These are phyloP conservation scores for Gadus chalcogrammus DNA, from an alignment of 2,113 vertebrate species.

Conservation along the genomic window DNA sequence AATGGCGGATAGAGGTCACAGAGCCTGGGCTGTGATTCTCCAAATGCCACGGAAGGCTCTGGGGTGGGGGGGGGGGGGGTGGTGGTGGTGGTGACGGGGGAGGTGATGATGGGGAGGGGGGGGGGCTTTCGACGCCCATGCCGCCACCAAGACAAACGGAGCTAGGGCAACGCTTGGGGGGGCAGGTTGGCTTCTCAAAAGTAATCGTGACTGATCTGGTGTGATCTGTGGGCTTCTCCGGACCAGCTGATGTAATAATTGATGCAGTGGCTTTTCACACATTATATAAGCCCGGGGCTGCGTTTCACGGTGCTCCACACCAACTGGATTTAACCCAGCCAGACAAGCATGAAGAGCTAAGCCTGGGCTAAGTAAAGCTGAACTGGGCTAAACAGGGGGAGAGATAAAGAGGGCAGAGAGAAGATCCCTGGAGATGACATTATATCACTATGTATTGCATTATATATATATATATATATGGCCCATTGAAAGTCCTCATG, in stretches of 20 bases:
- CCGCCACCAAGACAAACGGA: slow-evolving; percentile 20
- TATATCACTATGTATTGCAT: slow-evolving; percentile 9
- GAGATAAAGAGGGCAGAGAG: slow-evolving; percentile 10
- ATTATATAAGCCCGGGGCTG: slow-evolving; percentile 30
- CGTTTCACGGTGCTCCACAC: slow-evolving; percentile 13
- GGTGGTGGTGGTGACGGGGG: too few species aligned
- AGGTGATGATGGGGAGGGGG: too few species aligned
- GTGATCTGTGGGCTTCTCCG: slow-evolving; percentile 19
- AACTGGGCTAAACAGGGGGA: slow-evolving; percentile 20
- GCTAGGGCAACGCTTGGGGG: background rate
- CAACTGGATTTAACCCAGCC: slow-evolving; percentile 44
- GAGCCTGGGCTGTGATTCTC: slow-evolving; percentile 18
- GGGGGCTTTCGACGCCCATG: slow-evolving; percentile 2
- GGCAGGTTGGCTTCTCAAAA: slow-evolving; percentile 17
- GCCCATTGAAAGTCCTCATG: too few species aligned
- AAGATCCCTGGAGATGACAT: slow-evolving; percentile 20
- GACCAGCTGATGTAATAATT: slow-evolving; percentile 25
- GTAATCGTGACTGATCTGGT: slow-evolving; percentile 13
- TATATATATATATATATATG: background rate
- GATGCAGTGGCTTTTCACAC: slow-evolving; percentile 28
- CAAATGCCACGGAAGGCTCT: slow-evolving; percentile 10
- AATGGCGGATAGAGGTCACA: slow-evolving; percentile 36
- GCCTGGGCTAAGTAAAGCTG: slow-evolving; percentile 26
- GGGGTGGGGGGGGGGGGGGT: slow-evolving; percentile 7
- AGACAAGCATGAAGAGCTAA: slow-evolving; percentile 26